Evolutionary conservation across 2,888 invertebrate genomes (phyloP).

Genomic region (Drosophila algonquin): DNA sequence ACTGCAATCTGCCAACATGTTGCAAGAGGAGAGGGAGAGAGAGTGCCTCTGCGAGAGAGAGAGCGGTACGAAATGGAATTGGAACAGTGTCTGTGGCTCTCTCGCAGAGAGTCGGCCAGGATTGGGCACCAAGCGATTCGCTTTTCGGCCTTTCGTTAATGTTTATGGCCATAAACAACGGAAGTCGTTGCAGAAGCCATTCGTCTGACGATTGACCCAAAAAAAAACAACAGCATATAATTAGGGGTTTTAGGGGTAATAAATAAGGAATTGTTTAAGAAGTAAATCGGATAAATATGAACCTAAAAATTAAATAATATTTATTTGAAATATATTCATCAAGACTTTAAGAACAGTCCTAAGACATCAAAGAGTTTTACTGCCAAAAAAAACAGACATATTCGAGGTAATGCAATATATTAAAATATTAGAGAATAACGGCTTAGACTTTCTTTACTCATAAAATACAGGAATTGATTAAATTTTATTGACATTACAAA

Average conservation of each 20-base stretch:
- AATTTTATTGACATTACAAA: no score
- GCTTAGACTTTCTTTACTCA: no score
- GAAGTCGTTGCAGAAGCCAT: constrained; percentile 1
- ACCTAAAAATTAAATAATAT: no score
- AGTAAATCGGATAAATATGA: no score
- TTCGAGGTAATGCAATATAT: no score
- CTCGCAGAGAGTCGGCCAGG: constrained; percentile 24
- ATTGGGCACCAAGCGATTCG: constrained; percentile 23
- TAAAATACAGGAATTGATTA: no score
- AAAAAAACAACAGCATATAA: constrained; percentile 17
- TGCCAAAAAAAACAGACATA: no score
- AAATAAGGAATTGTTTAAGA: no score
- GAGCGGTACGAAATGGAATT: constrained; percentile 60
- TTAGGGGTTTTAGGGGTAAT: neutral
- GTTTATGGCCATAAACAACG: constrained; percentile 37
- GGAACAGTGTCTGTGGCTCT: constrained; percentile 48
- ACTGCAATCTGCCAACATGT: constrained; percentile 58
- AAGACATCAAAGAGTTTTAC: no score
- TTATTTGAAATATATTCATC: no score
- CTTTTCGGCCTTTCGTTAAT: constrained; percentile 19
- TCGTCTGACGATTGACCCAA: constrained; percentile 21
- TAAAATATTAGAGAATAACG: no score
- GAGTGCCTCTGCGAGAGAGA: constrained; percentile 11
- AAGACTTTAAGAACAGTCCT: no score
- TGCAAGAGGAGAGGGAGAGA: constrained; percentile 43